phyloP scores from a whole-genome alignment of 1,140 invertebrate genomes.

The Trichonephila clavata region DNA sequence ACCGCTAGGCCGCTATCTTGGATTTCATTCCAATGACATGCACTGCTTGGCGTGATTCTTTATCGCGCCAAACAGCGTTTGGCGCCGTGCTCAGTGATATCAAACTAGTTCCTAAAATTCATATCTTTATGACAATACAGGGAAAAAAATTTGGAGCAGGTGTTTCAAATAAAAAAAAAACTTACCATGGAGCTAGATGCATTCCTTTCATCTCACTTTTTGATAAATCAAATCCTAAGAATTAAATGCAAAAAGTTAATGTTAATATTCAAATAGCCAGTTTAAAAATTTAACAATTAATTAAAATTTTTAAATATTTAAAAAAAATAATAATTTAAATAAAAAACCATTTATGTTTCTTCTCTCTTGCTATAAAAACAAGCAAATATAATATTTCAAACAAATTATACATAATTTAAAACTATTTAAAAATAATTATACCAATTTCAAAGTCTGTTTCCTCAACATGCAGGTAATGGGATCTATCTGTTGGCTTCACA shows the following conservation, averaged over 20 bases:
- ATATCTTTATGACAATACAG: no score
- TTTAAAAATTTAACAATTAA: not conserved
- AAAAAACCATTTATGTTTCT: no score
- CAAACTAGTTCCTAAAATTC: no score
- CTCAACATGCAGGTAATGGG: slow-evolving; percentile 65
- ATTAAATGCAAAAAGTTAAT: not conserved
- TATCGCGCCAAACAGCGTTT: no score
- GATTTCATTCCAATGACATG: no score
- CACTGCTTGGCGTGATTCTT: no score
- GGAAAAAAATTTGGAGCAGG: not conserved
- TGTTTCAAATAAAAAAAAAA: not conserved
- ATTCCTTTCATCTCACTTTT: slow-evolving; percentile 62
- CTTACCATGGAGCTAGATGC: slow-evolving; percentile 69
- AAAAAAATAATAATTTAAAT: no score
- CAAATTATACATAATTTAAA: not conserved
- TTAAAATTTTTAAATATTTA: not conserved
- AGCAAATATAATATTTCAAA: not conserved
- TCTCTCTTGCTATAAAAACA: not conserved
- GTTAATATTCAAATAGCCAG: not conserved
- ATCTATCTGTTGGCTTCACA: slow-evolving; percentile 70
- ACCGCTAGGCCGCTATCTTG: no score
- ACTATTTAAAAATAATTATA: not conserved
- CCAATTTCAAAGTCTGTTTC: slow-evolving; percentile 45
- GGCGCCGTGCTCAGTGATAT: no score
- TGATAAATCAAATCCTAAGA: slow-evolving; percentile 57